Evolutionary conservation across 2,888 invertebrate genomes (phyloP).

Genomic region (Baccha elongata): DNA sequence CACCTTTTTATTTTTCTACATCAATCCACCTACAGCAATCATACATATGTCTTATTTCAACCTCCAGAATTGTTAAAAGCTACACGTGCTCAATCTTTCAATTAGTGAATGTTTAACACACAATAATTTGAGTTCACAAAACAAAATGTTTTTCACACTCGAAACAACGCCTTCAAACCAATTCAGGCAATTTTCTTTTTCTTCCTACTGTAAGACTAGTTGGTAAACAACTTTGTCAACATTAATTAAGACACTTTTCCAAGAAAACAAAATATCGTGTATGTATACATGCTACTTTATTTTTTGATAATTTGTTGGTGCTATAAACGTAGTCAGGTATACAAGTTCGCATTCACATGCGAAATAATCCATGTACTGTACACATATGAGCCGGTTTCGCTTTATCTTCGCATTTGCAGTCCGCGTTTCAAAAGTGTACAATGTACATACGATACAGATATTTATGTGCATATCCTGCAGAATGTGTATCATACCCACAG

Average conservation of each 20-base stretch:
- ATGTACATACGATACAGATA: neutral
- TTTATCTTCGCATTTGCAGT: constrained; percentile 6
- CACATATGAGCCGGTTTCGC: constrained; percentile 22
- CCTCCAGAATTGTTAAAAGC: neutral
- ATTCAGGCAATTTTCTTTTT: constrained; percentile 19
- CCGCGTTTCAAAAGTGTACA: neutral
- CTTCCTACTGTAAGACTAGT: neutral
- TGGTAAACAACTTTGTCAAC: constrained; percentile 59
- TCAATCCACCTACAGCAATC: neutral
- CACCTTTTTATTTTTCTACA: neutral
- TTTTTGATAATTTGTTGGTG: constrained; percentile 55
- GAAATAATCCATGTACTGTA: neutral
- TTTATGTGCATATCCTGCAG: constrained; percentile 14
- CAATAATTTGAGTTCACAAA: constrained; percentile 35
- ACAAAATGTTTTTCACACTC: constrained; percentile 59
- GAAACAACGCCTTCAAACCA: constrained; percentile 33
- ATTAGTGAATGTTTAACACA: constrained; percentile 64
- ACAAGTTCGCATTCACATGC: constrained; percentile 5
- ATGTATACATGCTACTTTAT: constrained; percentile 56
- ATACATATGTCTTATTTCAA: neutral
- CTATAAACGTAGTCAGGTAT: constrained; percentile 8
- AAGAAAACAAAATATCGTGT: constrained; percentile 39
- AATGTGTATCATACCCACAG: constrained; percentile 16
- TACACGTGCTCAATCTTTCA: constrained; percentile 61
- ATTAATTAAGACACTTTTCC: constrained; percentile 63